Percentiles rank a stretch among this genome's conserved stretches.
Conservation (phyloP, 1,140 invertebrate species). For the Laupala kohalensis region DNA sequence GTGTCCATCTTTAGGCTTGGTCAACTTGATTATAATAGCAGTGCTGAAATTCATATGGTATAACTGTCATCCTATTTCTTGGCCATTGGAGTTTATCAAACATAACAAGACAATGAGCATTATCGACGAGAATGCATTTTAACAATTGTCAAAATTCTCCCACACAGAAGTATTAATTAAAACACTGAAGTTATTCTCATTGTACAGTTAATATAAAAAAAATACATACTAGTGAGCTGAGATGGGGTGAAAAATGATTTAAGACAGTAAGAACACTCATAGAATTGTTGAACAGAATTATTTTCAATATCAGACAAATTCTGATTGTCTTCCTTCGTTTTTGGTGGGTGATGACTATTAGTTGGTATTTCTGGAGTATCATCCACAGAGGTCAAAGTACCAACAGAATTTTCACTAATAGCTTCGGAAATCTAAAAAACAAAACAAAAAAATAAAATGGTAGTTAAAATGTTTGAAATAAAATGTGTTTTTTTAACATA, state of each 20-base stretch:
- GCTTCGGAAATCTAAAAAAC: neutral
- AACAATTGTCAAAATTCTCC: too few species aligned
- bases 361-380: neutral
- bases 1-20: too few species aligned
- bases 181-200: too few species aligned
- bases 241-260: constrained; percentile 2
- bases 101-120: too few species aligned
- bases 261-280: constrained; percentile 2
- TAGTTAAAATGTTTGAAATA: neutral
- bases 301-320: neutral
- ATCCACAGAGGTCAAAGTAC: neutral
- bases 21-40: too few species aligned
- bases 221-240: neutral
- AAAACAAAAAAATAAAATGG: neutral
- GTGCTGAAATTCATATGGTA: too few species aligned
- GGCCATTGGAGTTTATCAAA: too few species aligned
- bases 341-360: neutral
- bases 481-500: neutral
- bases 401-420: neutral
- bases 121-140: too few species aligned
- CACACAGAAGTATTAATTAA: too few species aligned
- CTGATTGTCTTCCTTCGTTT: constrained; percentile 4
- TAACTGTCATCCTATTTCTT: too few species aligned
- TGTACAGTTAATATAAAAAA: too few species aligned
- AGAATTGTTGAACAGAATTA: neutral